Percentiles rank a stretch among this genome's conserved stretches.
Conservation (phyloP, 2,797 vertebrate genomes). For the Trachops cirrhosus region DNA sequence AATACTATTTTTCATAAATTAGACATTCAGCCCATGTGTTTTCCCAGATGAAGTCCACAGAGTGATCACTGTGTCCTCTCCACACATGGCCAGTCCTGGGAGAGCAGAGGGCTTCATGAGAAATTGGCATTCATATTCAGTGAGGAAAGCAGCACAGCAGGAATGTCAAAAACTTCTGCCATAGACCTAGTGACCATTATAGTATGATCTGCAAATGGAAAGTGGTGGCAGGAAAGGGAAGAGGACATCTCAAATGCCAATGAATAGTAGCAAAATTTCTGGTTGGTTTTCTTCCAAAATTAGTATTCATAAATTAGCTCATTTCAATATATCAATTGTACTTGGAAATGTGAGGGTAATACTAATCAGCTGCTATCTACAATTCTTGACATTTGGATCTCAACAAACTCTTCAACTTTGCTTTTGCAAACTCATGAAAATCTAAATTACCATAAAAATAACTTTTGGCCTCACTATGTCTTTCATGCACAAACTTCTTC, state of each 20-base stretch:
- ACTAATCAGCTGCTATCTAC: conserved; percentile 1
- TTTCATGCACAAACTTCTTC: neutral
- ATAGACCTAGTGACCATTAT: neutral
- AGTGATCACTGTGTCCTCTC: neutral
- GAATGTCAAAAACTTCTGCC: neutral
- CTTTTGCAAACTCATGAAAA: conserved; percentile 23
- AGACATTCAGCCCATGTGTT: neutral
- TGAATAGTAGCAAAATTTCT: neutral
- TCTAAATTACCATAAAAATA: conserved; percentile 12
- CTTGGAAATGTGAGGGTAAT: conserved; percentile 36
- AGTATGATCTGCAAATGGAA: neutral
- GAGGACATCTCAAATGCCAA: neutral
- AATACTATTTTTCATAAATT: neutral
- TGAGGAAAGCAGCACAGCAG: neutral
- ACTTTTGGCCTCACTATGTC: neutral
- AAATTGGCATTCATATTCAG: neutral
- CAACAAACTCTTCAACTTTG: conserved; percentile 19
- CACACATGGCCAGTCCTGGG: neutral
- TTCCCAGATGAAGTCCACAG: neutral
- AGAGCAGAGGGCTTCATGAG: neutral
- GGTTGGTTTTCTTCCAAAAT: neutral
- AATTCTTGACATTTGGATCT: conserved; percentile 23
- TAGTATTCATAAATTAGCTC: conserved; percentile 1
- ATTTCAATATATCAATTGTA: neutral
- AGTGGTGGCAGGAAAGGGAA: neutral